Base-by-base conservation (phyloP, 2,797 vertebrate genomes). In the Parauchenoglanis punctatus region DNA sequence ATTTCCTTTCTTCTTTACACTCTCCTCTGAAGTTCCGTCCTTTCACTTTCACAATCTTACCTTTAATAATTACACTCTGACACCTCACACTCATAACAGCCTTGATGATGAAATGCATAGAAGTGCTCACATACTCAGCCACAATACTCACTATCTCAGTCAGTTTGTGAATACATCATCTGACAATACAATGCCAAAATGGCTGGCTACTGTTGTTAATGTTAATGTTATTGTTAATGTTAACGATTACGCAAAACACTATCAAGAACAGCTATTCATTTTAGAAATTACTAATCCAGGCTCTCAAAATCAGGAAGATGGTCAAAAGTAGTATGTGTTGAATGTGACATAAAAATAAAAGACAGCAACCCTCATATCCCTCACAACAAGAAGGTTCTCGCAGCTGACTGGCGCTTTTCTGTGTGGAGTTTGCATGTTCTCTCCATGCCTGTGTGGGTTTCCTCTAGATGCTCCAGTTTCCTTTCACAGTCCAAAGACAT, bases 11-110 rank as follows among this genome's bases (percentile, higher is more conserved):
- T 35, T 28, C 40, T 84, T 35, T 59, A n/a, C 46, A 6, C 25
- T 75, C 49, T 75, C 61, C 13, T 78, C 84, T 65, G 84, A 85
- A 87, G 75, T 87, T 87, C 20, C 59, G 28, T 31, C 75, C 54
- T 78, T 86, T 89, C 86, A 89, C 89, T 81, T 89, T 90, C 52
- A 81, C 63, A 81, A 67, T 63, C 46, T 56, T 28, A 70, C 52
- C 76, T 89, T 87, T 83, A 87, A 87, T 81, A 85, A 78, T 28
- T n/a, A 40, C 52, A 40, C 81, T 82, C 65, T 31, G 23, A n/a
- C 40, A 25, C 2, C 18, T 90, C 84, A 68, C 61, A 44, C 72
- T 70, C 59, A 44, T 18, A 63, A 76, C 52, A 70, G 4, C 31
- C 31, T 25, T 49, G 52, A 86, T 88, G 86, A 75, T 61, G 31